phyloP scores from a whole-genome alignment of 92 coral and sea anemone genomes.

The Meandrina meandrites region DNA sequence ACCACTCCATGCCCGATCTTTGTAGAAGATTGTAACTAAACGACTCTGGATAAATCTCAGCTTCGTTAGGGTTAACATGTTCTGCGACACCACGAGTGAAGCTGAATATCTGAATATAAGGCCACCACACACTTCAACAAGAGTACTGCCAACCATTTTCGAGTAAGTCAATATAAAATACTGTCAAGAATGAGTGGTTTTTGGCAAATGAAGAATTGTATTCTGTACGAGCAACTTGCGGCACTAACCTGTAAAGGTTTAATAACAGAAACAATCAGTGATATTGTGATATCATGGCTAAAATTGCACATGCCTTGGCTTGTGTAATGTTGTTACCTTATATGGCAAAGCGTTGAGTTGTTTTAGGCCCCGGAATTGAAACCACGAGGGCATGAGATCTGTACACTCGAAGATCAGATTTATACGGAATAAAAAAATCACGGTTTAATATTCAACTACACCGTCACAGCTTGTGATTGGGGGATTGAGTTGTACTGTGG shows the following conservation, averaged over 20 bases:
- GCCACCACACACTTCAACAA: not conserved
- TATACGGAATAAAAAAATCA: no score
- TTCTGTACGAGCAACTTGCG: not conserved
- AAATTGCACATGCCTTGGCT: no score
- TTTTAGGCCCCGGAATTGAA: no score
- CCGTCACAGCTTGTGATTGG: no score
- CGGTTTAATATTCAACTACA: no score
- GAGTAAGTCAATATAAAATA: not conserved
- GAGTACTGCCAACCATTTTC: conserved; percentile 5
- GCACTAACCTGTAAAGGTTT: not conserved
- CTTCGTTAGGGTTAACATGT: conserved; percentile 4
- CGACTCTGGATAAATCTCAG: not conserved
- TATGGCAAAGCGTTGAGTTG: no score
- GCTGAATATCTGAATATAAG: not conserved
- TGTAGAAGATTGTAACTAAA: not conserved
- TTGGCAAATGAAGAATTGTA: not conserved
- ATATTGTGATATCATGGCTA: not conserved
- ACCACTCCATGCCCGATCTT: not conserved
- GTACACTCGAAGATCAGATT: no score
- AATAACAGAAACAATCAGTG: no score
- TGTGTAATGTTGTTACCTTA: no score
- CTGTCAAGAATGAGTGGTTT: not conserved
- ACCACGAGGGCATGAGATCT: no score
- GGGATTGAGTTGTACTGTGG: not conserved
- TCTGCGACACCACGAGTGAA: not conserved